Evolutionary conservation across 2,113 vertebrate genomes (phyloP).

Genomic region (Psephotus haematonotus): DNA sequence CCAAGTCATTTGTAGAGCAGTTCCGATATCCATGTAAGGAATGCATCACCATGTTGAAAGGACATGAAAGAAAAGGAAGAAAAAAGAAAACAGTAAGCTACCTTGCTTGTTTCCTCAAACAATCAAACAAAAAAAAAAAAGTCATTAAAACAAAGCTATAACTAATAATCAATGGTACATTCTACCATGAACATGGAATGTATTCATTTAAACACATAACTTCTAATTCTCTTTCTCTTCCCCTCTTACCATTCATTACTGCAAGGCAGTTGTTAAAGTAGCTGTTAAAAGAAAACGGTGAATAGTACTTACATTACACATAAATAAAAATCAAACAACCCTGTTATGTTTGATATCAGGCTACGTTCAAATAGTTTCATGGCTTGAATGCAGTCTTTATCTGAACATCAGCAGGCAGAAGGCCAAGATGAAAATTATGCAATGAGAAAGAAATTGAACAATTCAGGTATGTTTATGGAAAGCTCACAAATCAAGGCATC

Average conservation of each 20-base stretch:
- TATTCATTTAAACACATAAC: not conserved
- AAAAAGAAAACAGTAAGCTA: conserved; percentile 39
- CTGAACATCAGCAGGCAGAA: conserved; percentile 69
- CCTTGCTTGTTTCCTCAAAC: not conserved
- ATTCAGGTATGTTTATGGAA: conserved; percentile 75
- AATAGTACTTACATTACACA: not conserved
- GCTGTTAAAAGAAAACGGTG: conserved; percentile 44
- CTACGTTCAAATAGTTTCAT: conserved; percentile 37
- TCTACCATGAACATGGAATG: not conserved
- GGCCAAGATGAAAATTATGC: conserved; percentile 73
- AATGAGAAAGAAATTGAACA: conserved; percentile 75
- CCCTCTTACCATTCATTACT: conserved; percentile 34
- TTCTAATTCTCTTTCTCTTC: not conserved
- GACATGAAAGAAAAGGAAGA: conserved; percentile 54
- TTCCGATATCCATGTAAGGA: conserved; percentile 25
- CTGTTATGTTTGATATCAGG: conserved; percentile 49
- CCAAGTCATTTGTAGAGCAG: conserved; percentile 27
- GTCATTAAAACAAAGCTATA: not conserved
- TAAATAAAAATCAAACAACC: conserved; percentile 56
- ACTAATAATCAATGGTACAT: not conserved
- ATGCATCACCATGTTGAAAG: not conserved
- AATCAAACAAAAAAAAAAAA: not conserved
- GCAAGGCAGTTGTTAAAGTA: conserved; percentile 22
- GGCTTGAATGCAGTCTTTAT: conserved; percentile 72
- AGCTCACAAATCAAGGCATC: conserved; percentile 68